Percentiles rank a stretch among this genome's conserved stretches.
phyloP scores from a whole-genome alignment of 2,113 vertebrate genomes.

The Uropsilus gracilis region DNA sequence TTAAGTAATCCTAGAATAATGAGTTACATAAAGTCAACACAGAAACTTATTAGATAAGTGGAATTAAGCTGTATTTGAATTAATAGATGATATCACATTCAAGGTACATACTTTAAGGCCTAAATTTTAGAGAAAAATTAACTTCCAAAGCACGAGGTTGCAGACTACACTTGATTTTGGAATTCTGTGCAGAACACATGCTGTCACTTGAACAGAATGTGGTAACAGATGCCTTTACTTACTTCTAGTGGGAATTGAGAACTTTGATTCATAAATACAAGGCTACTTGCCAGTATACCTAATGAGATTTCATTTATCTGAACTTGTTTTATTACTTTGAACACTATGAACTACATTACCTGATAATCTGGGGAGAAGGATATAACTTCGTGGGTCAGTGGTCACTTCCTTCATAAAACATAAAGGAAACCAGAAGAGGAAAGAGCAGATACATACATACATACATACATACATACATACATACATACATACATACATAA shows the following conservation, averaged over 20 bases:
- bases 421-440: background rate
- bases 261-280: conserved; percentile 61
- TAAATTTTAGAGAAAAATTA: conserved; percentile 51
- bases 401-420: background rate
- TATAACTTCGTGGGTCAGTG: background rate
- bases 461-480: background rate
- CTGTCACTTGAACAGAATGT: conserved; percentile 55
- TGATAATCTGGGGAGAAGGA: background rate
- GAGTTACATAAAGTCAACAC: background rate
- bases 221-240: conserved; percentile 61
- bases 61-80: conserved; percentile 13
- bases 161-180: conserved; percentile 39
- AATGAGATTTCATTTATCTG: conserved; percentile 1
- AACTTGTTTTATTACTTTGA: background rate
- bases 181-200: conserved; percentile 20
- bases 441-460: background rate
- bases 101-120: background rate
- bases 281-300: conserved; percentile 44
- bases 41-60: background rate
- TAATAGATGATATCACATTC: background rate
- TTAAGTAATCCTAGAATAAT: background rate
- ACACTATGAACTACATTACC: background rate
- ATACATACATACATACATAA: background rate
- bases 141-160: background rate
- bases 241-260: conserved; percentile 67